Percentiles rank a stretch among this genome's conserved stretches.
phyloP scores from a whole-genome alignment of 2,113 vertebrate species.

The Hippocampus guttulatus region DNA sequence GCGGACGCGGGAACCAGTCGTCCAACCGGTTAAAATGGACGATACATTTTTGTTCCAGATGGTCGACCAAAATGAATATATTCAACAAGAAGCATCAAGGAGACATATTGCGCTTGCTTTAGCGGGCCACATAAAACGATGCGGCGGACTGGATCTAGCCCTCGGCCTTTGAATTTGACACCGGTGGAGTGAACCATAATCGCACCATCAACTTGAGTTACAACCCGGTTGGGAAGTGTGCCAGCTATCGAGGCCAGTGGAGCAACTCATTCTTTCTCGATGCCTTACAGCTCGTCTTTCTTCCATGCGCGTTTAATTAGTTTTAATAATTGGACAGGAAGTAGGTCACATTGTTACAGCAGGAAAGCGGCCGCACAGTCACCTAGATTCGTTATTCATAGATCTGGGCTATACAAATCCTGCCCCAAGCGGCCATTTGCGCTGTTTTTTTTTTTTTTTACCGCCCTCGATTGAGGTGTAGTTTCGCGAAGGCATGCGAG shows the following conservation, averaged over 20 bases:
- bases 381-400: neutral
- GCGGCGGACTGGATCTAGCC: neutral
- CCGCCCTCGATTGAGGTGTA: neutral
- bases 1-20: too few relatives aligned
- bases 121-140: neutral
- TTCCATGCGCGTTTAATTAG: slow-evolving; percentile 43
- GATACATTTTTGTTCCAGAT: too few relatives aligned
- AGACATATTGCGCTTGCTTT: neutral
- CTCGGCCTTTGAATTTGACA: neutral
- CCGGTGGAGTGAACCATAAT: neutral
- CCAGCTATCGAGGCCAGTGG: slow-evolving; percentile 42
- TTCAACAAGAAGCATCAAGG: neutral
- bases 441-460: too few relatives aligned
- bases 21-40: too few relatives aligned
- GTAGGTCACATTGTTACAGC: slow-evolving; percentile 34
- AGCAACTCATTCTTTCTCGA: slow-evolving; percentile 48
- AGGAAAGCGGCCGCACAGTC: neutral
- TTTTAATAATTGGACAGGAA: slow-evolving; percentile 50
- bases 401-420: neutral
- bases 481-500: neutral
- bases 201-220: neutral
- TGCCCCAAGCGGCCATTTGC: neutral
- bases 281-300: slow-evolving; percentile 19
- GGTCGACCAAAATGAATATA: neutral
- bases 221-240: neutral